Conservation (phyloP, 2,888 invertebrate species). For the Dryobotodes eremita region DNA sequence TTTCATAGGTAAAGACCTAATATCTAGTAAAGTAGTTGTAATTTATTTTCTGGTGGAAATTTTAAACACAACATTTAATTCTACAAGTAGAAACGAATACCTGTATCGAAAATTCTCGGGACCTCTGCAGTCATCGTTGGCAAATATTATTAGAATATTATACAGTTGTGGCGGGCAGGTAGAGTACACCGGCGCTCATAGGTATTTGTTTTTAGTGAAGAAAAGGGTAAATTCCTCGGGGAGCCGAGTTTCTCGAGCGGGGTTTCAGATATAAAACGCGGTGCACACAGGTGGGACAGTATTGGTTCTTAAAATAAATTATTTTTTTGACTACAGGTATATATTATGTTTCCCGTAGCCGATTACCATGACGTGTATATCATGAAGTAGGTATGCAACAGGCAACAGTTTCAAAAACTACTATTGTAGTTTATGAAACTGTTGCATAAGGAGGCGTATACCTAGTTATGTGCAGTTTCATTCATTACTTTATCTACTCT, state of each 20-base stretch:
- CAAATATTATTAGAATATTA: conserved; percentile 72
- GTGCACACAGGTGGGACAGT: conserved; percentile 67
- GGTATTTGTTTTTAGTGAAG: conserved; percentile 75
- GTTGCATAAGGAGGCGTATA: too few species aligned
- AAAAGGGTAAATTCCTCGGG: conserved; percentile 75
- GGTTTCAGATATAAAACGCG: conserved; percentile 69
- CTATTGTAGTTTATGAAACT: too few species aligned
- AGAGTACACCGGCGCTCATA: conserved; percentile 59
- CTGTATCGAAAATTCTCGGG: conserved; percentile 24
- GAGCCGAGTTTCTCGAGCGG: conserved; percentile 62
- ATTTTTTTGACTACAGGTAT: conserved; percentile 38
- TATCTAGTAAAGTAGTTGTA: neutral
- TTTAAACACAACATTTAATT: conserved; percentile 36
- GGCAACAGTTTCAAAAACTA: too few species aligned
- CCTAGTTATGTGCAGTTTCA: too few species aligned
- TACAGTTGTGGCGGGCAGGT: conserved; percentile 64
- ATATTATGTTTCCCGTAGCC: conserved; percentile 31
- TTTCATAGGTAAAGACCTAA: too few species aligned
- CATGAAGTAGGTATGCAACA: neutral
- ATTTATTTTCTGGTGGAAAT: conserved; percentile 10
- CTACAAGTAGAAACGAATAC: conserved; percentile 34
- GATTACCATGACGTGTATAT: neutral
- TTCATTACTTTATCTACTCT: too few species aligned
- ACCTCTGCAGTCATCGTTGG: conserved; percentile 65
- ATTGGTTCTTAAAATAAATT: conserved; percentile 63